Evolutionary conservation across 2,797 vertebrate genomes (phyloP).

Genomic region (Pseudochaenichthys georgianus): DNA sequence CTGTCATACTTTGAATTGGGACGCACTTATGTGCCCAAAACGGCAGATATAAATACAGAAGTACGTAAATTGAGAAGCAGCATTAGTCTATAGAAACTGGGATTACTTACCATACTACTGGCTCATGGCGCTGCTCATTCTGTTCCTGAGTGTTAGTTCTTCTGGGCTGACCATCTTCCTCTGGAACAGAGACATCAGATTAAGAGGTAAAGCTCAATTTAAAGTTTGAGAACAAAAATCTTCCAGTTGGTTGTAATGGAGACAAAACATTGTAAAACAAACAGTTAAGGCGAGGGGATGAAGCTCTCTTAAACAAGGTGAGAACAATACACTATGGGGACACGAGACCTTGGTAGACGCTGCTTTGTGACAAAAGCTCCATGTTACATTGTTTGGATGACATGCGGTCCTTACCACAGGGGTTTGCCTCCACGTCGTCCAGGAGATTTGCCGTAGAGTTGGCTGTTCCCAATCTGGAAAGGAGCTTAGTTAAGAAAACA

Average conservation of each 20-base stretch:
- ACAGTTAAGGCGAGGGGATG: too few relatives aligned
- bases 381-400: neutral
- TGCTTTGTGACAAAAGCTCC: neutral
- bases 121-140: conserved; percentile 79
- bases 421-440: conserved; percentile 92
- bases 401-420: conserved; percentile 86
- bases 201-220: too few relatives aligned
- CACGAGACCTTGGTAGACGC: neutral
- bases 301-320: too few relatives aligned
- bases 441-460: conserved; percentile 96
- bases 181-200: conserved; percentile 73
- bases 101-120: conserved; percentile 83
- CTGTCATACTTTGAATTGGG: too few relatives aligned
- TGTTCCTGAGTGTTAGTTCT: conserved; percentile 87
- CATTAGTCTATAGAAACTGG: too few relatives aligned
- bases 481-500: conserved; percentile 70
- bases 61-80: too few relatives aligned
- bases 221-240: too few relatives aligned
- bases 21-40: too few relatives aligned
- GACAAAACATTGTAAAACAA: too few relatives aligned
- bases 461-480: conserved; percentile 89
- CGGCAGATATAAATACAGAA: too few relatives aligned
- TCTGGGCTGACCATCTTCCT: conserved; percentile 89
- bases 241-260: too few relatives aligned
- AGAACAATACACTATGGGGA: too few relatives aligned